These are phyloP conservation scores for Chirona hameri DNA, from an alignment of 2,888 invertebrate species.

Conservation along the genomic window DNA sequence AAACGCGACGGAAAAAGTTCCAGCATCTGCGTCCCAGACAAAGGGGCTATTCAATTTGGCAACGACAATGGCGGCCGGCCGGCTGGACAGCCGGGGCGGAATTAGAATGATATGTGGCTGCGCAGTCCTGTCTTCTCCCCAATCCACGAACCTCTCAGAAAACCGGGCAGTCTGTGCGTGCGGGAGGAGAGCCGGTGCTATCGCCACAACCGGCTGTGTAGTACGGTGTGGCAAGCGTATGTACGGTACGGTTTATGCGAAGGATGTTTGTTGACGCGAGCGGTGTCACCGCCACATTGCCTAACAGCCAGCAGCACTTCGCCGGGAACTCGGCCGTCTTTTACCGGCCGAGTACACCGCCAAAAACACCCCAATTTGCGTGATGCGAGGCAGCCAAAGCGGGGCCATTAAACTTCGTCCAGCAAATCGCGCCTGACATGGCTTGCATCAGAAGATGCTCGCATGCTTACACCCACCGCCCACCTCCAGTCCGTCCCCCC, in stretches of 20 bases:
- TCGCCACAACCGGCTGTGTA: no score
- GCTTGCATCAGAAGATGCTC: neutral
- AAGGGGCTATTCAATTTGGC: constrained; percentile 26
- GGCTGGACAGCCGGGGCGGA: neutral
- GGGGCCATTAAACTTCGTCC: neutral
- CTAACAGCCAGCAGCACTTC: no score
- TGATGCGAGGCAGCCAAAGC: neutral
- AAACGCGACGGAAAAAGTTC: neutral
- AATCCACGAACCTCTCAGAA: neutral
- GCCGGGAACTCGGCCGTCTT: no score
- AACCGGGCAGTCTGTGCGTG: no score
- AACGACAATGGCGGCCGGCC: neutral
- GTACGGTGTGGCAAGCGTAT: no score
- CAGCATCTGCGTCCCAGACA: constrained; percentile 9
- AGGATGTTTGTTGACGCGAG: no score
- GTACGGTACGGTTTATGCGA: no score
- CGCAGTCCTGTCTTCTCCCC: neutral
- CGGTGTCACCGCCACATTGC: no score
- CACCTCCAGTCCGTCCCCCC: no score
- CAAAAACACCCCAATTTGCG: neutral
- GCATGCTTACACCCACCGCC: no score
- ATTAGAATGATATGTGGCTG: neutral
- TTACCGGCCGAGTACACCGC: neutral
- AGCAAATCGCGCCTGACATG: neutral
- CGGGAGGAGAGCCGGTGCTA: no score